These are phyloP conservation scores for Bungarus multicinctus DNA, from an alignment of 2,113 vertebrate genomes.

Conservation along the genomic window DNA sequence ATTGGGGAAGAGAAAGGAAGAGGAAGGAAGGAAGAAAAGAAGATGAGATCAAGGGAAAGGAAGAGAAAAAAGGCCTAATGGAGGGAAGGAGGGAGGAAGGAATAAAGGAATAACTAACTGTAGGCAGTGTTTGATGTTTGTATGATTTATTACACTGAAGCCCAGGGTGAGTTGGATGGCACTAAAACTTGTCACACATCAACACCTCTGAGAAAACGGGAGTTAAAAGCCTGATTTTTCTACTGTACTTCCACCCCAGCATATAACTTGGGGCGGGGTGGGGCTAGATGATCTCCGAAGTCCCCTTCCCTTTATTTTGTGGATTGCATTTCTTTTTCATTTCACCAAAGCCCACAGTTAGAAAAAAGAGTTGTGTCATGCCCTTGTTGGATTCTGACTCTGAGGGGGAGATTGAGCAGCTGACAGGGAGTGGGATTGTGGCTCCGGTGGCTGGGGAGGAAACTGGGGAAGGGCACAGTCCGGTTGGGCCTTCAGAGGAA, in stretches of 20 bases:
- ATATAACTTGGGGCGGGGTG: neutral
- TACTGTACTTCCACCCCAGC: neutral
- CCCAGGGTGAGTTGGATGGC: neutral
- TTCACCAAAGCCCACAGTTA: neutral
- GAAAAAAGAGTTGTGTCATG: too few relatives aligned
- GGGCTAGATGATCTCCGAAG: neutral
- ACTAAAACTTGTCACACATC: fast-evolving
- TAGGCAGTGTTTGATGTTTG: neutral
- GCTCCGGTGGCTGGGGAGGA: too few relatives aligned
- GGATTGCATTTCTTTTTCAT: neutral
- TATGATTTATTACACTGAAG: neutral
- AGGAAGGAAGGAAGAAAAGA: neutral
- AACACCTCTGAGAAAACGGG: neutral
- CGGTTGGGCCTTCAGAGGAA: too few relatives aligned
- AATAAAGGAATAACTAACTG: neutral
- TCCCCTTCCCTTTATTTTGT: neutral
- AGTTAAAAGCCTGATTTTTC: neutral
- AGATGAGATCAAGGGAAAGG: neutral
- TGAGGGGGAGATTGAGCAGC: too few relatives aligned
- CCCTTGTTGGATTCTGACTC: too few relatives aligned
- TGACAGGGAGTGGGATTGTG: too few relatives aligned
- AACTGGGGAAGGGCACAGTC: too few relatives aligned
- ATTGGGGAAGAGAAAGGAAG: too few relatives aligned
- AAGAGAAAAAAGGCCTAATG: neutral
- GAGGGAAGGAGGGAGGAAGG: neutral